A percentile compares a stretch with the other conserved stretches of the same genome.
phyloP scores from a whole-genome alignment of 2,797 vertebrate genomes.

The Anabas testudineus region DNA sequence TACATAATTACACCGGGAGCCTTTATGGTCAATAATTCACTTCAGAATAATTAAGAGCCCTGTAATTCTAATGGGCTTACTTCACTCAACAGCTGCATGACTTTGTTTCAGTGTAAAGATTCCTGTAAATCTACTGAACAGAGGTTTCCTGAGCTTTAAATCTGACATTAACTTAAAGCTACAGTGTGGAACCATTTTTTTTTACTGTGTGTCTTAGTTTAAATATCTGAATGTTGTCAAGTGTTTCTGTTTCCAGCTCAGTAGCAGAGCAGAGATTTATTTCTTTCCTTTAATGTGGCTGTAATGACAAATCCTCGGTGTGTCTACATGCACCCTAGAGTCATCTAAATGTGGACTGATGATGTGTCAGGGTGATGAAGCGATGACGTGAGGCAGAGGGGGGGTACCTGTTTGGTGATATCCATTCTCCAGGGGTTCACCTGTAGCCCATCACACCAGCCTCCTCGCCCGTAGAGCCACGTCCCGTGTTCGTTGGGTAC shows the following conservation, averaged over 20 bases:
- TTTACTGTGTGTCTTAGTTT: no score
- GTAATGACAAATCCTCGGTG: no score
- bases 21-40: slow-evolving; percentile 29
- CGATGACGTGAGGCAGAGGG: accelerated
- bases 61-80: slow-evolving; percentile 9
- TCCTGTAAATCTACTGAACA: not conserved
- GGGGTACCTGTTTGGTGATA: slow-evolving; percentile 81
- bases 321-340: no score
- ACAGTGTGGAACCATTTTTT: no score
- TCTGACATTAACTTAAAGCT: no score
- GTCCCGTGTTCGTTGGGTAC: slow-evolving; percentile 87
- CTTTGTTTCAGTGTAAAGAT: not conserved
- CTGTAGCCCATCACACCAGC: slow-evolving; percentile 88
- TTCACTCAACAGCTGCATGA: slow-evolving; percentile 1
- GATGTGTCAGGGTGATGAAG: no score
- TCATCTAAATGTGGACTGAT: no score
- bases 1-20: slow-evolving; percentile 10
- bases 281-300: no score
- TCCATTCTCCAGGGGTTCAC: slow-evolving; percentile 85
- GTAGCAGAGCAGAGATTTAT: no score
- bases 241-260: no score
- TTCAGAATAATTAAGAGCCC: slow-evolving; percentile 16
- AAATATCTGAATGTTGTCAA: no score
- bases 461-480: slow-evolving; percentile 86
- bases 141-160: not conserved